phyloP scores from a whole-genome alignment of 1,140 invertebrate genomes.

The Calliphora vicina region DNA sequence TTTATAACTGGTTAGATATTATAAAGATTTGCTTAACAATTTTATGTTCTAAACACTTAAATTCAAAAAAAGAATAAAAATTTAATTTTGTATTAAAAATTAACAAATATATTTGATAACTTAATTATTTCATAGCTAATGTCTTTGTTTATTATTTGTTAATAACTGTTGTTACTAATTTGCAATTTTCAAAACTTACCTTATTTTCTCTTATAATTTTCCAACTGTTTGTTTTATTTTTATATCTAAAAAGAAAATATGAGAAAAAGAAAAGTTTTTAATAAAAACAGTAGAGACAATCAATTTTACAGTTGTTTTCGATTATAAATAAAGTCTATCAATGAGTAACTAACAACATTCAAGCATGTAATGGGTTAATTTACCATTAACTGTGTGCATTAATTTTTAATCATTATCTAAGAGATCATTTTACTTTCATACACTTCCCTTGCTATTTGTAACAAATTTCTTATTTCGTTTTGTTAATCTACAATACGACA shows the following conservation, averaged over 20 bases:
- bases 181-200: background rate
- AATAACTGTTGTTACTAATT: no score
- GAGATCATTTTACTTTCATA: background rate
- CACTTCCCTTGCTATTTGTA: background rate
- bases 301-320: background rate
- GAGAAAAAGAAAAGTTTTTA: background rate
- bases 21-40: no score
- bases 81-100: no score
- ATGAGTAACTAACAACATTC: background rate
- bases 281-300: background rate
- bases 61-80: no score
- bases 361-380: background rate
- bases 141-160: background rate
- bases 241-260: background rate
- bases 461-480: no score
- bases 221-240: background rate
- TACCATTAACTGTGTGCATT: background rate
- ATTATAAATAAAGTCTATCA: background rate
- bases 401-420: background rate
- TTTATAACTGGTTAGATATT: no score
- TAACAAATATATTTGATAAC: no score
- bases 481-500: no score
- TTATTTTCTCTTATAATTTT: background rate
- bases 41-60: no score
- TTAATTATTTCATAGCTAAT: background rate